Conservation (phyloP, 23 tunicate species). For the Trididemnum clinides region DNA sequence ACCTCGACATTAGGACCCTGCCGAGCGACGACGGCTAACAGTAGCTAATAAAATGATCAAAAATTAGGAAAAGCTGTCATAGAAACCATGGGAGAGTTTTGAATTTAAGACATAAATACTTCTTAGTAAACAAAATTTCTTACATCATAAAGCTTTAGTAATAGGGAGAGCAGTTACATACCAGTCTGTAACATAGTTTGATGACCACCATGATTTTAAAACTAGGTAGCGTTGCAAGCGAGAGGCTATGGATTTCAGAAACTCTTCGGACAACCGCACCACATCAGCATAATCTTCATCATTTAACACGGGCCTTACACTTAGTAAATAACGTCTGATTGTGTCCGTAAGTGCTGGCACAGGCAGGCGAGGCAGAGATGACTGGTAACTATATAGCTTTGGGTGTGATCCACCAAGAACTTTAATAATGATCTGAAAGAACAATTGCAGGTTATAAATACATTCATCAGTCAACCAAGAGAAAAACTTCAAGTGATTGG, state of each 20-base stretch:
- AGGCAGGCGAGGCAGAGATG: conserved; percentile 92
- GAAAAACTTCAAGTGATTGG: too few species aligned
- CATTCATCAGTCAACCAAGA: too few species aligned
- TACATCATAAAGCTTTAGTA: too few species aligned
- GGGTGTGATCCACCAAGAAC: conserved; percentile 76
- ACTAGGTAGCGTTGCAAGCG: conserved; percentile 83
- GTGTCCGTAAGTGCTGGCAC: conserved; percentile 93
- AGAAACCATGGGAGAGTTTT: too few species aligned
- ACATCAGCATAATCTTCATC: conserved; percentile 81
- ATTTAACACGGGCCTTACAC: conserved; percentile 82
- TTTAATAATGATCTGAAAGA: conserved; percentile 30
- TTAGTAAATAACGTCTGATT: conserved; percentile 63
- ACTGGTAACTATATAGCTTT: conserved; percentile 75
- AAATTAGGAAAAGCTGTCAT: too few species aligned
- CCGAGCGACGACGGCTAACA: too few species aligned
- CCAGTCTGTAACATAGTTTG: conserved; percentile 99
- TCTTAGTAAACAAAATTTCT: too few species aligned
- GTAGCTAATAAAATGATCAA: too few species aligned
- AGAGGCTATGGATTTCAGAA: conserved; percentile 69
- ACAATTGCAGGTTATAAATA: too few species aligned
- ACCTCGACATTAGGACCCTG: too few species aligned
- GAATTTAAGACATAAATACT: too few species aligned
- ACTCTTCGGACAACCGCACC: conserved; percentile 71
- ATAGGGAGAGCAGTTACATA: conserved; percentile 13
- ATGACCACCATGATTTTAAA: conserved; percentile 98